Evolutionary conservation across 2,797 vertebrate genomes (phyloP).

Genomic region (Notolabrus celidotus): DNA sequence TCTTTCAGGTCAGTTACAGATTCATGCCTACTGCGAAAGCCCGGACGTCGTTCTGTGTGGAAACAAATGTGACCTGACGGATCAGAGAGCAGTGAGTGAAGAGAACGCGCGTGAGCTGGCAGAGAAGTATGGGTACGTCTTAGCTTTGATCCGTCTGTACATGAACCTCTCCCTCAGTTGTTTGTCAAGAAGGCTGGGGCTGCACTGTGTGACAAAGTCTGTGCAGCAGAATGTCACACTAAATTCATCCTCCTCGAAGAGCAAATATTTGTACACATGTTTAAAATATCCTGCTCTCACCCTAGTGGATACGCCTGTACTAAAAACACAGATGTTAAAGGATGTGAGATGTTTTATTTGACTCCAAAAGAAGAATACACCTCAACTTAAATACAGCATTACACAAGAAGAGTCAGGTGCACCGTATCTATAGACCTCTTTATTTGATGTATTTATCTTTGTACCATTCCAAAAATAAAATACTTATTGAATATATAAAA

Average conservation of each 20-base stretch:
- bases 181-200: constrained; percentile 84
- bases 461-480: too few relatives aligned
- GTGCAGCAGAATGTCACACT: constrained; percentile 47
- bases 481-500: too few relatives aligned
- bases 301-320: constrained; percentile 54
- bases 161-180: constrained; percentile 66
- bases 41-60: constrained; percentile 97
- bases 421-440: too few relatives aligned
- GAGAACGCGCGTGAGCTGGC: constrained; percentile 92
- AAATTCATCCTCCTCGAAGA: constrained; percentile 66
- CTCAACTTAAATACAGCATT: background rate
- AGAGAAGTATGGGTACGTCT: constrained; percentile 93
- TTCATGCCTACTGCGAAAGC: constrained; percentile 97
- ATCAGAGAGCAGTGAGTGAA: constrained; percentile 92
- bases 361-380: background rate
- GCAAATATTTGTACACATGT: constrained; percentile 80
- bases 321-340: constrained; percentile 40
- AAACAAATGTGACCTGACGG: constrained; percentile 95
- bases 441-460: too few relatives aligned
- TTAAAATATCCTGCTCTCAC: constrained; percentile 67
- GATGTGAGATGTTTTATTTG: constrained; percentile 3
- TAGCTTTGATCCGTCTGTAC: constrained; percentile 39
- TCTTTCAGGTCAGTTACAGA: constrained; percentile 93
- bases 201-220: constrained; percentile 76
- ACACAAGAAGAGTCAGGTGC: background rate